phyloP scores from a whole-genome alignment of 2,113 vertebrate species.

The Tychaedon coryphoeus region DNA sequence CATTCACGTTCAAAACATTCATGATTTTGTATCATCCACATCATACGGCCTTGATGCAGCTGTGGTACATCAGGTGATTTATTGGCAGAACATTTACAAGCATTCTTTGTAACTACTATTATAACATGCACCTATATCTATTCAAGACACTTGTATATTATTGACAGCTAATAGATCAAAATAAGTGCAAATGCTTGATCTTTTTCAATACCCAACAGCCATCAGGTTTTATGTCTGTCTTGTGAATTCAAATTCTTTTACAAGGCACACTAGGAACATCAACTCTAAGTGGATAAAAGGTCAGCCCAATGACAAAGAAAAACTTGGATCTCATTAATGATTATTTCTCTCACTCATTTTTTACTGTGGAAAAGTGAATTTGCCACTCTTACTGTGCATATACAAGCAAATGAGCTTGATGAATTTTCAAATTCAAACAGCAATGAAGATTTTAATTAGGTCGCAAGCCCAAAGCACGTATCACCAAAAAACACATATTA shows the following conservation, averaged over 20 bases:
- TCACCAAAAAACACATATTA: neutral
- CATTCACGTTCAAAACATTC: neutral
- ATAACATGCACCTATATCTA: neutral
- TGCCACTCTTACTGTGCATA: neutral
- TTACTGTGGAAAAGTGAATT: neutral
- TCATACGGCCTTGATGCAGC: neutral
- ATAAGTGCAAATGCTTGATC: neutral
- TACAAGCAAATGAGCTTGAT: neutral
- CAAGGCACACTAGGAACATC: neutral
- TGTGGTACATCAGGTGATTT: neutral
- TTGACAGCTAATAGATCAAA: conserved; percentile 12
- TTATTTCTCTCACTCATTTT: neutral
- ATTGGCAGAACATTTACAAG: neutral
- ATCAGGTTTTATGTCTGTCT: neutral
- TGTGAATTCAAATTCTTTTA: conserved; percentile 6
- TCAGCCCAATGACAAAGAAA: conserved; percentile 13
- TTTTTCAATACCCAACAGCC: neutral
- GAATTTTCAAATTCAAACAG: neutral
- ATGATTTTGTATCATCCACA: neutral
- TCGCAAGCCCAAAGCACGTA: neutral
- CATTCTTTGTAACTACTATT: neutral
- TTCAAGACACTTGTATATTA: neutral
- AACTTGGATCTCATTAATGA: neutral
- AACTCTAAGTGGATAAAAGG: neutral
- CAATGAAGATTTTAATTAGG: neutral